Percentiles rank a stretch among this genome's conserved stretches.
Evolutionary conservation across 2,888 invertebrate genomes (phyloP).

Genomic region (Euphydryas editha): DNA sequence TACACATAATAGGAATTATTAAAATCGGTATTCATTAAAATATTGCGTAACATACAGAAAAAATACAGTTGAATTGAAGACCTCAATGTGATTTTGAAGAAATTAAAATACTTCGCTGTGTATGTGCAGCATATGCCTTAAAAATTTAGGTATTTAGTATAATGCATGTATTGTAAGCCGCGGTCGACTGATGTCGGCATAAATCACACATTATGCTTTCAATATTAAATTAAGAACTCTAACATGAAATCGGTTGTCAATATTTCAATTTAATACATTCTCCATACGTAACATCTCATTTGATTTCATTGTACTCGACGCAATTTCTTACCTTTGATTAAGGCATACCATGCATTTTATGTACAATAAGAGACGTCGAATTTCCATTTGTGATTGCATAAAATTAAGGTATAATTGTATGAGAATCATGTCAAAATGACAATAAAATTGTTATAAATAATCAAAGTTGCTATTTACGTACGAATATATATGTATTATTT

Average conservation of each 20-base stretch:
- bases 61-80: no score
- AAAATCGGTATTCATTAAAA: no score
- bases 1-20: no score
- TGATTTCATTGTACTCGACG: neutral
- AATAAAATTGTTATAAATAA: conserved; percentile 8
- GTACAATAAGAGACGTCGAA: neutral
- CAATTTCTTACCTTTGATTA: neutral
- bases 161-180: neutral
- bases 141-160: no score
- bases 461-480: neutral
- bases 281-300: neutral
- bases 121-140: no score
- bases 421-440: conserved; percentile 11
- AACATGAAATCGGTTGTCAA: neutral
- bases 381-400: neutral
- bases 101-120: no score
- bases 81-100: no score
- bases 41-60: no score
- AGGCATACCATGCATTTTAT: neutral
- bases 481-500: neutral
- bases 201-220: neutral
- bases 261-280: neutral
- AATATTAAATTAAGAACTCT: neutral
- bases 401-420: conserved; percentile 2
- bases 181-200: neutral